phyloP scores from a whole-genome alignment of 2,797 vertebrate genomes.

The Enteromius trimaculatus region DNA sequence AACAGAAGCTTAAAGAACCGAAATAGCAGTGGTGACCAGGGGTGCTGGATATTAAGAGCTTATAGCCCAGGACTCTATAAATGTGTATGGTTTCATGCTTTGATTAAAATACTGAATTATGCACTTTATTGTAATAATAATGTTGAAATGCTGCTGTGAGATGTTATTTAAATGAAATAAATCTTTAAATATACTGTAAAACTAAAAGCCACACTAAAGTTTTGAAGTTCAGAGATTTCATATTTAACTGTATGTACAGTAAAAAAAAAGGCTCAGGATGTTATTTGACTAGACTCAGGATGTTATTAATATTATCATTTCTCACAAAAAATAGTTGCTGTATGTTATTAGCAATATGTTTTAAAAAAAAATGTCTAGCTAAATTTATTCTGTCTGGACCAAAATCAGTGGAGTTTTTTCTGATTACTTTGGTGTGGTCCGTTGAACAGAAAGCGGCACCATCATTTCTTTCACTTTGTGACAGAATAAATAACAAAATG shows the following conservation, averaged over 20 bases:
- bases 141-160: neutral
- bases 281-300: neutral
- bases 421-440: constrained; percentile 6
- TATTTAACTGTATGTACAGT: neutral
- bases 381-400: neutral
- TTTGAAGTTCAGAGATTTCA: neutral
- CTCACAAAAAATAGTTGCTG: neutral
- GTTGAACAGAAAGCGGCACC: neutral
- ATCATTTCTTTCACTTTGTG: constrained; percentile 28
- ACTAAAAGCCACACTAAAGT: neutral
- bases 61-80: constrained; percentile 1
- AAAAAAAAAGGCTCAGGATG: neutral
- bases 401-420: neutral
- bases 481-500: constrained; percentile 28
- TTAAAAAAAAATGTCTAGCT: neutral
- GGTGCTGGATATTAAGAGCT: constrained; percentile 1
- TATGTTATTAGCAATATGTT: constrained; percentile 14
- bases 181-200: neutral
- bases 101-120: neutral
- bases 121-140: neutral
- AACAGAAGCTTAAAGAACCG: constrained; percentile 43
- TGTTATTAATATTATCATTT: neutral
- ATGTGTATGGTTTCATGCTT: neutral
- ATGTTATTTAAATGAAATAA: neutral
- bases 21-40: constrained; percentile 26